A percentile compares a stretch with the other conserved stretches of the same genome.
Conservation (phyloP, 2,888 invertebrate genomes). For the Galerucella pusilla region DNA sequence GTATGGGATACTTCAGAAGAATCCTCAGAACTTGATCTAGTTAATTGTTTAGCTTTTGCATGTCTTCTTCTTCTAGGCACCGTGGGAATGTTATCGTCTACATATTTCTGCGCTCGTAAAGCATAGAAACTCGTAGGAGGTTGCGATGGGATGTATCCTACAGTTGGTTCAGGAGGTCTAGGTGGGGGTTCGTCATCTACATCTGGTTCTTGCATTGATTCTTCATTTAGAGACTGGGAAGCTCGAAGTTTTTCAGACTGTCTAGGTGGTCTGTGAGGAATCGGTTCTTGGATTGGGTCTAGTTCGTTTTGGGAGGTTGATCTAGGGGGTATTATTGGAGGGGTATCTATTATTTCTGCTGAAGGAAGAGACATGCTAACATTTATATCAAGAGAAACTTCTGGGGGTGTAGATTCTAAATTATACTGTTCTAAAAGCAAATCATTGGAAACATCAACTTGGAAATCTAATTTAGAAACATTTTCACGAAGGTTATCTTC, state of each 20-base stretch:
- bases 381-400: not conserved
- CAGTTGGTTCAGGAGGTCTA: slow-evolving; percentile 62
- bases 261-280: slow-evolving; percentile 64
- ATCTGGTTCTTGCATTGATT: slow-evolving; percentile 52
- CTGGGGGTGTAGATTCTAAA: slow-evolving; percentile 2
- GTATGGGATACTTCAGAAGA: slow-evolving; percentile 41
- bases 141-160: slow-evolving; percentile 61
- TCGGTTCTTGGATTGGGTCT: slow-evolving; percentile 60
- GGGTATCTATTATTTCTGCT: slow-evolving; percentile 9
- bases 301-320: not conserved
- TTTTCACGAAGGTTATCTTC: not conserved
- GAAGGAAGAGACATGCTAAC: not conserved
- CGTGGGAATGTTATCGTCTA: slow-evolving; percentile 62
- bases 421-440: not conserved
- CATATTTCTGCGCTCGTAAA: slow-evolving; percentile 58
- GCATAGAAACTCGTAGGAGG: slow-evolving; percentile 63
- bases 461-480: not conserved
- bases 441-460: not conserved
- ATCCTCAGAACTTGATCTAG: slow-evolving; percentile 58
- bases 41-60: slow-evolving; percentile 55
- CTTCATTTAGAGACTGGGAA: slow-evolving; percentile 32
- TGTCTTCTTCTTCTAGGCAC: slow-evolving; percentile 67
- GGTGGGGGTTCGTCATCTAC: slow-evolving; percentile 61
- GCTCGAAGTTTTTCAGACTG: slow-evolving; percentile 38
- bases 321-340: slow-evolving; percentile 5